Conservation (phyloP, 2,888 invertebrate genomes). For the Hartigia nigra region DNA sequence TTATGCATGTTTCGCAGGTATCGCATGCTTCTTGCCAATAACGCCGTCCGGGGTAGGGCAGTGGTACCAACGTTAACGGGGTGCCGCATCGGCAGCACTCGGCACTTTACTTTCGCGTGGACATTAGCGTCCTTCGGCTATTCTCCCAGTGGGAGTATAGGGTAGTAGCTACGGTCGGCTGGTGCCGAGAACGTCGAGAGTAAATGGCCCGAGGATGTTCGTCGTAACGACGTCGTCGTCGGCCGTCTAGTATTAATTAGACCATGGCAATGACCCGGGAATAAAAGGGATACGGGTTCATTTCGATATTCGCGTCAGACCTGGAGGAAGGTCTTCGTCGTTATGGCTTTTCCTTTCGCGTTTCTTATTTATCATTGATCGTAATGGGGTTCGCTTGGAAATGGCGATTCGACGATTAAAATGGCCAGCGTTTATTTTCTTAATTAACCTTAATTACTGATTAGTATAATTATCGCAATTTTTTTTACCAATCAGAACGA, state of each 20-base stretch:
- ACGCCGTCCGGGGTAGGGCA: conserved; percentile 30
- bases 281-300: background rate
- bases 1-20: conserved; percentile 61
- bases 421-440: background rate
- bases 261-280: background rate
- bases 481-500: background rate
- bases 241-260: background rate
- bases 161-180: background rate
- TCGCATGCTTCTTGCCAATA: conserved; percentile 62
- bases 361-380: background rate
- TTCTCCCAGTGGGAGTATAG: background rate
- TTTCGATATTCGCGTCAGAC: background rate
- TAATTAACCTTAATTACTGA: background rate
- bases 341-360: background rate
- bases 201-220: background rate
- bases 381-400: background rate
- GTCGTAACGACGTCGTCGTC: background rate
- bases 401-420: background rate
- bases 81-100: background rate
- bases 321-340: background rate
- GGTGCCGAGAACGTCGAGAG: too few species aligned
- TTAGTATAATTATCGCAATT: background rate
- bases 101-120: background rate
- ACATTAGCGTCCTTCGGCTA: background rate
- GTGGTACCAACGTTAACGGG: background rate